Base-by-base conservation (phyloP, 2,888 invertebrate genomes). In the Liposcelis brunnea region DNA sequence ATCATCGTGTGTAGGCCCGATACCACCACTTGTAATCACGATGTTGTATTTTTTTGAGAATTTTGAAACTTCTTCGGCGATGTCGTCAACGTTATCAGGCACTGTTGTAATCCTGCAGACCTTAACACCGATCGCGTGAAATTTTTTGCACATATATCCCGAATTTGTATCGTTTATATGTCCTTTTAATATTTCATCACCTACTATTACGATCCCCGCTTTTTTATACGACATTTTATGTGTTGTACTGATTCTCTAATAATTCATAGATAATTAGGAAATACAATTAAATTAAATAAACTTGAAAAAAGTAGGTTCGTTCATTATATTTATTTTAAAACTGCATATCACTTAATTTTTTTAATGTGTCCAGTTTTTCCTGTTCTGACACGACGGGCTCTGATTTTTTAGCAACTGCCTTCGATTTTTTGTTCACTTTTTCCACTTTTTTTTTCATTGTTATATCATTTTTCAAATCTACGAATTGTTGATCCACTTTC, bases 1-100 rank as follows among this genome's bases (percentile, higher is more conserved):
- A 55, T 78, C 78, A 59, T 78, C 77, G 53, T 78, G 77, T 1
- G 78, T 77, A 1, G 78, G 77, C 2, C 78, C 79, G 36, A 78
- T 69, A 8, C 78, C 78, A 7, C 77, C 77, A 10, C 71, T 68
- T 1, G 77, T 75, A 38, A 77, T 63, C 2, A 77, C 74, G 54
- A 65, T 61, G 14, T 65, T 63, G 58, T 58, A 72, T 26, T 53
- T 55, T 16, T 58, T 53, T 2, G 80, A 77, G 56, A 78, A 77
- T 33, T 61, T 50, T 42, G 59, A 59, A 2, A 83, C 73, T 63
- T 80, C 80, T 18, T 67, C 56, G 3, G 74, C 69, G 47, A 84
- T 80, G 38, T 65, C 68, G 19, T 72, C 64, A 2, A 78, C 56
- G 45, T 71, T 64, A 60, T 84, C 83, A 46, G 72, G 69, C 53